phyloP scores from a whole-genome alignment of 2,888 invertebrate species.

The Drosophila borborema region DNA sequence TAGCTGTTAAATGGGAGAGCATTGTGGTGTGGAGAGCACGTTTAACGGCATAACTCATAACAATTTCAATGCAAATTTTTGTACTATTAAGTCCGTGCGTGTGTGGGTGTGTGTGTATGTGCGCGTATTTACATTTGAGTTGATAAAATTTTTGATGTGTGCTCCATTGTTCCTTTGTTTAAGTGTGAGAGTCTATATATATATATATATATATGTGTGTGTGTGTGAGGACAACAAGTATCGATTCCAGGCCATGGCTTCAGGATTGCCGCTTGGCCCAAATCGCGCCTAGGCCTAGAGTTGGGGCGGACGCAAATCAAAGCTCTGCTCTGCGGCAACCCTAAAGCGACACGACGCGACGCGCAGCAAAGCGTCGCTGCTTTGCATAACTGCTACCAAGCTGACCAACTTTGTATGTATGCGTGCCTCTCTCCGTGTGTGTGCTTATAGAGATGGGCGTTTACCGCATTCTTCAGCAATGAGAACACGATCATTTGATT shows the following conservation, averaged over 20 bases:
- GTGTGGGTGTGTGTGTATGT: constrained; percentile 23
- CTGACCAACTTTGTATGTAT: constrained; percentile 39
- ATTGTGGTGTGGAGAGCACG: constrained; percentile 25
- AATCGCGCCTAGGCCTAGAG: constrained; percentile 56
- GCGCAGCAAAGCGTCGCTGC: constrained; percentile 47
- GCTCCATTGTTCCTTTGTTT: neutral
- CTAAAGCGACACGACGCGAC: constrained; percentile 47
- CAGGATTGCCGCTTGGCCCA: constrained; percentile 56
- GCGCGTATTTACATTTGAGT: constrained; percentile 64
- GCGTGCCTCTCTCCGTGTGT: constrained; percentile 22
- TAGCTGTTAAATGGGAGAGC: constrained; percentile 25
- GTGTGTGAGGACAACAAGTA: constrained; percentile 72
- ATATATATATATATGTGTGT: constrained; percentile 19
- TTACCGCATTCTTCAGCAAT: neutral
- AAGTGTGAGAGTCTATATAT: neutral
- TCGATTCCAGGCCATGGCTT: constrained; percentile 68
- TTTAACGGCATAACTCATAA: constrained; percentile 74
- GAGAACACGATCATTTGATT: neutral
- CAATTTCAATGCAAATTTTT: constrained; percentile 77
- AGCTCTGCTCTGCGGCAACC: constrained; percentile 63
- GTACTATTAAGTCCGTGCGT: constrained; percentile 32
- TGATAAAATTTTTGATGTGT: constrained; percentile 71
- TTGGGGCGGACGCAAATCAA: constrained; percentile 50
- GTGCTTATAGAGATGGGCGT: constrained; percentile 29
- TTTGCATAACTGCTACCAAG: constrained; percentile 63